phyloP scores from a whole-genome alignment of 2,113 vertebrate genomes.

The Strix uralensis region DNA sequence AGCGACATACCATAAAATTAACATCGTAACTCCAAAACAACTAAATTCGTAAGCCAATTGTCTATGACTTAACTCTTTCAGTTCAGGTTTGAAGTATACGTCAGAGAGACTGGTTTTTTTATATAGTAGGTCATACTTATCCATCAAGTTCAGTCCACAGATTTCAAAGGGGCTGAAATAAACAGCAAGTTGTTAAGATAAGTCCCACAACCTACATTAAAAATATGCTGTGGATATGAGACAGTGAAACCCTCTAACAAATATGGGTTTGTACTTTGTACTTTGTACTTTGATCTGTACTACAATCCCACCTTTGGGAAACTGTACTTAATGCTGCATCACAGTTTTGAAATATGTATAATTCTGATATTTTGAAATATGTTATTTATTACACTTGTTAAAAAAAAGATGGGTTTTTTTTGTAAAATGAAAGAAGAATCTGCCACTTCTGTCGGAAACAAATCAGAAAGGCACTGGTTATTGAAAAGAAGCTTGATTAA shows the following conservation, averaged over 20 bases:
- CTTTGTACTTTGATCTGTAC: neutral
- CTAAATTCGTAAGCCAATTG: neutral
- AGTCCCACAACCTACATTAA: neutral
- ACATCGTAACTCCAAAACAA: neutral
- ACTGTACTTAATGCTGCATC: neutral
- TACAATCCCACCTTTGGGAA: neutral
- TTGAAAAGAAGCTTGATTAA: constrained; percentile 16
- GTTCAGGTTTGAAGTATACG: neutral
- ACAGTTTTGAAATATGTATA: neutral
- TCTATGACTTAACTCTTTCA: neutral
- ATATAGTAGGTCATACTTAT: neutral
- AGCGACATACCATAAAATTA: neutral
- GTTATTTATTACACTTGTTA: neutral
- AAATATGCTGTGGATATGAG: neutral
- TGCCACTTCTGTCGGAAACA: constrained; percentile 22
- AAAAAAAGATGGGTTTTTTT: neutral
- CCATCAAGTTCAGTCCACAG: neutral
- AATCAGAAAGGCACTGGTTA: constrained; percentile 25
- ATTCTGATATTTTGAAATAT: neutral
- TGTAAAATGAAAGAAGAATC: neutral
- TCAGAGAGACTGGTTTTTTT: neutral
- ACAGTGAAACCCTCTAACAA: neutral
- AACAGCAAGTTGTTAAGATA: neutral
- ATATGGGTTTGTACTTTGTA: neutral
- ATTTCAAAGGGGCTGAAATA: neutral